Percentiles rank a stretch among this genome's conserved stretches.
Evolutionary conservation across 2,888 invertebrate genomes (phyloP).

Genomic region (Empis livida): DNA sequence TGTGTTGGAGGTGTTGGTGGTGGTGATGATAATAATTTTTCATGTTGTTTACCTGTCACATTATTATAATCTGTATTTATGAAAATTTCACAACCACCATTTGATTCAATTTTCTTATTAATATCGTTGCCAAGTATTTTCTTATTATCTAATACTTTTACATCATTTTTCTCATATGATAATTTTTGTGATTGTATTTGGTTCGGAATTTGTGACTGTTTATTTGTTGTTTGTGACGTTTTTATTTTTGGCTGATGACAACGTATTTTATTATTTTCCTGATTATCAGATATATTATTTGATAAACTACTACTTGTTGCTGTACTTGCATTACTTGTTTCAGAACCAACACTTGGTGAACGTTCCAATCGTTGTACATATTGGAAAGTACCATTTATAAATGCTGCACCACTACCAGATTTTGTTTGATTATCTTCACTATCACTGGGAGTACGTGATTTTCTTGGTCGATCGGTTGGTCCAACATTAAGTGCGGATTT

Average conservation of each 20-base stretch:
- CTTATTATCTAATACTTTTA: not conserved
- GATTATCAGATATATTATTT: slow-evolving; percentile 6
- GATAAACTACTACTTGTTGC: slow-evolving; percentile 21
- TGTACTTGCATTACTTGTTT: slow-evolving; percentile 36
- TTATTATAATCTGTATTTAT: slow-evolving; percentile 4
- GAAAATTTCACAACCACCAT: not conserved
- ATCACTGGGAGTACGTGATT: slow-evolving; percentile 34
- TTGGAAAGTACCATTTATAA: slow-evolving; percentile 14
- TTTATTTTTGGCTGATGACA: slow-evolving; percentile 16
- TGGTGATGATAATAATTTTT: no score
- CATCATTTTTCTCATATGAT: not conserved
- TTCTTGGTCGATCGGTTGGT: slow-evolving; percentile 32
- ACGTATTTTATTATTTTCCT: slow-evolving; percentile 28
- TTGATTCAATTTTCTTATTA: not conserved
- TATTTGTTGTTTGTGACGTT: slow-evolving; percentile 37
- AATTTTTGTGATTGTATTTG: not conserved
- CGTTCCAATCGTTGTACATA: slow-evolving; percentile 23
- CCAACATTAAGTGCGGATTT: slow-evolving; percentile 61
- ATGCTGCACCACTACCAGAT: slow-evolving; percentile 8
- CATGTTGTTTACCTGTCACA: slow-evolving; percentile 5
- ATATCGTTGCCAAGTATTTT: no score
- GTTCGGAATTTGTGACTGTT: not conserved
- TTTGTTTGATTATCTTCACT: slow-evolving; percentile 22
- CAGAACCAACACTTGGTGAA: slow-evolving; percentile 38
- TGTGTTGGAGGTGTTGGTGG: slow-evolving; percentile 9